These are phyloP conservation scores for Pocillopora damicornis DNA, from an alignment of 64 coral and sea anemone species.

Conservation along the genomic window DNA sequence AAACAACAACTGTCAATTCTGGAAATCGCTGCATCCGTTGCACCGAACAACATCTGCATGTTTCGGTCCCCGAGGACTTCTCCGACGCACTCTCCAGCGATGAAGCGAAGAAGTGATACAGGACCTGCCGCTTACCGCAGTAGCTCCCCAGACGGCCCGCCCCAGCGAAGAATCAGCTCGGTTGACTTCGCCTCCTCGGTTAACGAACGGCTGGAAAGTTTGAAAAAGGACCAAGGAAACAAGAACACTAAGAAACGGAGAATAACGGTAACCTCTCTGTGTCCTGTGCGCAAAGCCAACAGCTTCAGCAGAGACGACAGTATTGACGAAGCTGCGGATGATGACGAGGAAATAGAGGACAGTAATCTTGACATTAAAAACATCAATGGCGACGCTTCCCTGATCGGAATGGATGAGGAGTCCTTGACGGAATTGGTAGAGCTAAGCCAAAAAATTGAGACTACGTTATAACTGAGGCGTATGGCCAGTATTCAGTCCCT, in stretches of 20 bases:
- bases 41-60: slow-evolving; percentile 69
- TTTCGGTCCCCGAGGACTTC: slow-evolving; percentile 65
- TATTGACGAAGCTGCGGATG: slow-evolving; percentile 27
- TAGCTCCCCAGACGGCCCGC: neutral
- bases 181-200: slow-evolving; percentile 5
- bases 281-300: slow-evolving; percentile 1
- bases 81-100: slow-evolving; percentile 36
- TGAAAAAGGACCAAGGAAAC: neutral
- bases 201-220: slow-evolving; percentile 2
- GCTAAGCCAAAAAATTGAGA: slow-evolving; percentile 40
- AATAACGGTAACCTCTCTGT: slow-evolving; percentile 31
- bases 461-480: neutral
- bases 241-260: slow-evolving; percentile 25
- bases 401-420: slow-evolving; percentile 67
- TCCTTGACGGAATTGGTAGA: slow-evolving; percentile 53
- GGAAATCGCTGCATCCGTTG: slow-evolving; percentile 64
- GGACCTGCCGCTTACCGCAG: slow-evolving; percentile 42
- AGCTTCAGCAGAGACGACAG: slow-evolving; percentile 12
- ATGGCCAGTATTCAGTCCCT: neutral
- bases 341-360: neutral
- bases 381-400: slow-evolving; percentile 48
- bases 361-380: neutral
- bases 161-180: slow-evolving; percentile 33
- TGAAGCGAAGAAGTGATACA: slow-evolving; percentile 42
- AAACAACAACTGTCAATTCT: slow-evolving; percentile 33